Base-by-base conservation (phyloP, 2,113 vertebrate species). In the Elaphurus davidianus region DNA sequence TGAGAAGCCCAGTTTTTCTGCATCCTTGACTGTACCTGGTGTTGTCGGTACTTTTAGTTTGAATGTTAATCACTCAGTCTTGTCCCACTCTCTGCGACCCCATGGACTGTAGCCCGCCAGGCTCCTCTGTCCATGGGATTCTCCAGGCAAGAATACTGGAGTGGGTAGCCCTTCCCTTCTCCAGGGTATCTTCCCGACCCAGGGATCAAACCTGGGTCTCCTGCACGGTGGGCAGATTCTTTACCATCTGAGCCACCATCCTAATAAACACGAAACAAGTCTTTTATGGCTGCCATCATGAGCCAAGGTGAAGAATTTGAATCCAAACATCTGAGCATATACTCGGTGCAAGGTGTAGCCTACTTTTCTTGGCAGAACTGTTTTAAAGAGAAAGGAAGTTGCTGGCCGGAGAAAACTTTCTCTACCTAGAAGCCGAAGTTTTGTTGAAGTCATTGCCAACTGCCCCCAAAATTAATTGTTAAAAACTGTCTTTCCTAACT, bases 291-390 rank as follows among this genome's bases (percentile, higher is more conserved):
- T 40, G 67, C 19, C 0, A 0, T 27, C 16, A 10, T 0, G 43
- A 74, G 23, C n/a, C 3, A 5, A 54, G 45, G 55, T 30, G 9
- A 36, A 81, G 52, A n/a, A 67, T 30, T 28, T 2, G 30, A 83
- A 74, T 47, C 40, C 1, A 0, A 50, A 33, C 5, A 1, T 33
- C 45, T 2, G 14, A 81, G 13, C 3, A 0, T 52, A 47, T 55
- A 25, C 47, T 40, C 0, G 2, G 62, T 9, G 11, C 0, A 0
- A 40, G 3, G 25, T 14, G 17, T 7, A 27, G 7, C 25, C 54
- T n/a, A 3, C 74, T 54, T 54, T 60, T 76, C 87, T 90, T 40
- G 33, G 52, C 30, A 87, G 47, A 74, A 33, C 28, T 45, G 6
- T 87, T 95, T 47, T 54, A 30, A 50, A 52, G 23, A n/a, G 43